Base-by-base conservation (phyloP, 2,113 vertebrate genomes). In the Genyomyrus donnyi region DNA sequence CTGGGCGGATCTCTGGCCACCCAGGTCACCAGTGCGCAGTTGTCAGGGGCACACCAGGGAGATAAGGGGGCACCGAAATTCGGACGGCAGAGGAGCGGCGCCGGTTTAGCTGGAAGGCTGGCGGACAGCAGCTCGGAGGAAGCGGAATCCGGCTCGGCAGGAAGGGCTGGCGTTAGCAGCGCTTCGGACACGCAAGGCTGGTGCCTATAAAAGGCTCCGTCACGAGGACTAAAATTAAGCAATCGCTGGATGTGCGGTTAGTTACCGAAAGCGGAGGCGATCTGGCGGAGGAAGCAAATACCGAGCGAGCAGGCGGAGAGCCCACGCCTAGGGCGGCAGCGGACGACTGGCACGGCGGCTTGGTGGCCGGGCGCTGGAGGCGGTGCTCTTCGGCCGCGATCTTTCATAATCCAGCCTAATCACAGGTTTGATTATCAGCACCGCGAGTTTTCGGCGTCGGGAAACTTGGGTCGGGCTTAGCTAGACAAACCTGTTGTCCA, bases 141-240 rank as follows among this genome's bases (percentile, higher is more conserved):
- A 88, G 21, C 56, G 39, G 87, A 88, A 88, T 88, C 87, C 35
- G 39, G 87, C 39, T 42, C 3, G 7, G 87, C 87, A 88, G 87
- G 87, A 88, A 88, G 87, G 56, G 56, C 52, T 19, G 87, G 7
- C 52, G 83, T 85, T 19, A n/a, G 42, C 39, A n/a, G 39, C 42
- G 80, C 45, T 24, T 48, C 9, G 83, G 19, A 42, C 9, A 21
- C 62, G 7, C 24, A 27, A 31, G 27, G 62, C 62, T 31, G 62
- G 9, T 13, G 62, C 62, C 27, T 70, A 31, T 13, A 31, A 31
- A 31, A 27, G n/a, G 62, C 27, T 70, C 10, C 9, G 62, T 27
- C 3, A 66, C n/a, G n/a, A 27, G 27, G n/a, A 70, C 10, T 27
- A 70, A 27, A 27, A 27, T 70, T 70, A 70, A 70, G 62, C 62